phyloP scores from a whole-genome alignment of 2,888 invertebrate genomes.

The Balanococcus diminutus region DNA sequence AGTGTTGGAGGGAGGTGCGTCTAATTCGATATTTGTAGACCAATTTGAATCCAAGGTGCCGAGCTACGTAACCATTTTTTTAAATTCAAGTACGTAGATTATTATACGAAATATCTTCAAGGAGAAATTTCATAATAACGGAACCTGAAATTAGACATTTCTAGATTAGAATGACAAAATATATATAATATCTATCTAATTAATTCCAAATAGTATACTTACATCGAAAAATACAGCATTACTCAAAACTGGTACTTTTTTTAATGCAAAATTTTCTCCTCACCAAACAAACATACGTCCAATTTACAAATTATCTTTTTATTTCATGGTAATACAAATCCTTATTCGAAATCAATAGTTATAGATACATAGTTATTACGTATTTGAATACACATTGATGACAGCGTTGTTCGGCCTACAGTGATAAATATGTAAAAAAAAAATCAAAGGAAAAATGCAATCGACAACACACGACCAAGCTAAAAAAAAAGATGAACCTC shows the following conservation, averaged over 20 bases:
- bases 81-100: background rate
- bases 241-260: too few relatives aligned
- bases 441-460: slow-evolving; percentile 8
- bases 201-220: background rate
- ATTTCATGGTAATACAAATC: slow-evolving; percentile 53
- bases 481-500: background rate
- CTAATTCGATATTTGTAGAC: too few relatives aligned
- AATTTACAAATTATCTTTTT: slow-evolving; percentile 45
- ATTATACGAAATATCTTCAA: background rate
- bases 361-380: slow-evolving; percentile 40
- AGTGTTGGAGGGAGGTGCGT: too few relatives aligned
- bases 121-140: background rate
- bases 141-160: background rate
- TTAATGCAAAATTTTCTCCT: background rate
- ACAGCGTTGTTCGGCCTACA: slow-evolving; percentile 15
- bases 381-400: slow-evolving; percentile 34
- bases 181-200: too few relatives aligned
- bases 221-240: background rate
- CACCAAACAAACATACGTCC: background rate
- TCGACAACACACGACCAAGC: slow-evolving; percentile 25
- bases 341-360: slow-evolving; percentile 10
- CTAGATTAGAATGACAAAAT: background rate
- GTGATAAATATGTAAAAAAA: background rate
- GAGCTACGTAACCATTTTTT: background rate
- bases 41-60: too few relatives aligned